Base-by-base conservation (phyloP, 2,113 vertebrate species). In the Oryzias curvinotus region DNA sequence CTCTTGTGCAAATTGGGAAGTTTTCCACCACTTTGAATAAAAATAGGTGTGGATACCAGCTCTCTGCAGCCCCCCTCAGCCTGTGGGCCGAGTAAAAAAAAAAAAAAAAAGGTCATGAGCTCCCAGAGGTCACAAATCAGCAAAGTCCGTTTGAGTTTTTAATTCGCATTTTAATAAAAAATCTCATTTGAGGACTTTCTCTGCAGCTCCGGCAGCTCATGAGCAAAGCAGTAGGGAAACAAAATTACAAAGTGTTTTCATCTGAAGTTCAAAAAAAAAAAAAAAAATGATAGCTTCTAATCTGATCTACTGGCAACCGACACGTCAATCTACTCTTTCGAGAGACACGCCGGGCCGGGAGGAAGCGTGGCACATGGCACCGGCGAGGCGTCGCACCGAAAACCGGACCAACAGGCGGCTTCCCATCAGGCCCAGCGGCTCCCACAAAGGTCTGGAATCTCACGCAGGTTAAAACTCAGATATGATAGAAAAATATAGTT, bases 401-500 rank as follows among this genome's bases (percentile, higher is more conserved):
- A 19, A 70, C 54, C 30, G 64, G 71, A 60, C 48, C 43, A 36
- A 12, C 2, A 10, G 12, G 36, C 36, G 10, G 36, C 36, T 61
- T 71, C 46, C 66, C 55, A 18, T 52, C 74, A 14, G 46, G 53
- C 49, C 75, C 53, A 48, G 62, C 7, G 56, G 62, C 62, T 84
- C 62, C 69, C 68, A 52, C 77, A 23, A 23, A 77, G 75, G 82
- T 82, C 78, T 17, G 72, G 75, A 77, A 83, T 80, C 83, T 84
- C 80, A 65, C 83, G 83, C 85, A 78, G 76, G 80, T 89, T 89
- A 84, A 85, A 91, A 89, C 86, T 85, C 85, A 83, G 83, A 91
- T 86, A 91, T 92, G 91, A 87, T 93, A 93, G 88, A 92, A 93
- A 92, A 93, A 93, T 93, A 92, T 86, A 71, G 84, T 86, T 74